Percentiles rank a stretch among this genome's conserved stretches.
Evolutionary conservation across 37 sponge, comb jelly and placozoan species (phyloP).

Genomic region (Tethya wilhelma): DNA sequence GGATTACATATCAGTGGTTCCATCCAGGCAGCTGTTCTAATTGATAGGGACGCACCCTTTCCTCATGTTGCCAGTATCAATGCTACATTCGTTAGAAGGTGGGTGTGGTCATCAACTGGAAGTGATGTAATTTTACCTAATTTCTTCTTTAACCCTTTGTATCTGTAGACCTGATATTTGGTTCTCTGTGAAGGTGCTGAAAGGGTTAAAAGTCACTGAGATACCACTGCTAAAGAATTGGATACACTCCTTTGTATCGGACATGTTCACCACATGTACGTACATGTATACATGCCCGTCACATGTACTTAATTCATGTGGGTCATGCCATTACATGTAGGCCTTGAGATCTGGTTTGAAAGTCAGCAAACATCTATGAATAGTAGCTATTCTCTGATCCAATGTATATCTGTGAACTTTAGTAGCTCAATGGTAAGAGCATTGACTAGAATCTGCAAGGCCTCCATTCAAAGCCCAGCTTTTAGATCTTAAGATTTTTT

Average conservation of each 20-base stretch:
- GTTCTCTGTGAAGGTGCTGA: constrained; percentile 53
- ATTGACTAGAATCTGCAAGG: background rate
- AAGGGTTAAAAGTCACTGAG: constrained; percentile 55
- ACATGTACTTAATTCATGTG: background rate
- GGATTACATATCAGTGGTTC: constrained; percentile 44
- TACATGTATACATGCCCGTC: background rate
- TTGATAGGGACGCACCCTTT: constrained; percentile 52
- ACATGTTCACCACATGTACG: constrained; percentile 54
- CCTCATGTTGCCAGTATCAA: constrained; percentile 51
- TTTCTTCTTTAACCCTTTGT: background rate
- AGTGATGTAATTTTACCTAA: background rate
- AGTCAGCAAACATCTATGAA: too few relatives aligned
- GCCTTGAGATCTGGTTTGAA: too few relatives aligned
- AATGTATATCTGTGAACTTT: background rate
- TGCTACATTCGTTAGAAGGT: constrained; percentile 57
- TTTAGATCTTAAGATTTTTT: background rate
- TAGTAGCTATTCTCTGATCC: too few relatives aligned
- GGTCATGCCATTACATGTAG: background rate
- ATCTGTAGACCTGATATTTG: constrained; percentile 55
- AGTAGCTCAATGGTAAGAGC: too few relatives aligned
- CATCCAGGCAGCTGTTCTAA: constrained; percentile 27
- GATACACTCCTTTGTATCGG: constrained; percentile 55
- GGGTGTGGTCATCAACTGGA: background rate
- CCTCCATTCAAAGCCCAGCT: background rate
- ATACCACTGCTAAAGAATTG: constrained; percentile 58